Evolutionary conservation across 1,140 invertebrate genomes (phyloP), one percentile per base, ranked within the genome.

Genomic region (Caerostris darwini): DNA sequence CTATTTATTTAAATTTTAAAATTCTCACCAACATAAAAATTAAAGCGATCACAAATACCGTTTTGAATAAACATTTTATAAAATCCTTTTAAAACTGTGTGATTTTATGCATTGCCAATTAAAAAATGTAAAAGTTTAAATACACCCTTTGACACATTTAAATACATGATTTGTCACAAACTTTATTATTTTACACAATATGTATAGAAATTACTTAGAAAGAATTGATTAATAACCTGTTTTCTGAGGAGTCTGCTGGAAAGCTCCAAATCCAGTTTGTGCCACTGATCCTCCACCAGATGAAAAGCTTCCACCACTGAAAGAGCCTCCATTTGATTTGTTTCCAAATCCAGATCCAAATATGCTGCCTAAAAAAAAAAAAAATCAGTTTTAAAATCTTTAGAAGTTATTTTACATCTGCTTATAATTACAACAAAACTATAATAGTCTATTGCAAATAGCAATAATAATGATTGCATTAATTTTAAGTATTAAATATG

Each of bases 241-340:
- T 85, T 94, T 90, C 57, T 93, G 92, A 19, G 88, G 19, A 8
- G 87, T 3, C 59, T 94, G 88, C 50, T 95, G 95, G 88, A 95
- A 95, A 53, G 93, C 93, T 10, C 94, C 95, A 93, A 95, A 95
- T 54, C 95, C 95, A 2, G 94, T 67, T 12, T 93, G 93, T 2
- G 93, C 94, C 3, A 95, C 95, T 77, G 94, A 95, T 86, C 71
- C 83, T 4, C 92, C 71, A 53, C 91, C 91, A 69, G 59, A 71
- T 12, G n/a, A 90, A 17, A 95, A 94, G 85, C 89, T 94, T 53
- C 94, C 94, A 82, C 92, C 89, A 56, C 87, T 59, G 57, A 83
- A 93, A 58, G 88, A 10, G 17, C 94, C 92, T 85, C 54, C 56
- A 67, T 17, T 71, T 64, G 53, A 56, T 81, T 92, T 93, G 8